These are phyloP conservation scores for Littorina saxatilis DNA, from an alignment of 1,140 invertebrate genomes.

Conservation along the genomic window DNA sequence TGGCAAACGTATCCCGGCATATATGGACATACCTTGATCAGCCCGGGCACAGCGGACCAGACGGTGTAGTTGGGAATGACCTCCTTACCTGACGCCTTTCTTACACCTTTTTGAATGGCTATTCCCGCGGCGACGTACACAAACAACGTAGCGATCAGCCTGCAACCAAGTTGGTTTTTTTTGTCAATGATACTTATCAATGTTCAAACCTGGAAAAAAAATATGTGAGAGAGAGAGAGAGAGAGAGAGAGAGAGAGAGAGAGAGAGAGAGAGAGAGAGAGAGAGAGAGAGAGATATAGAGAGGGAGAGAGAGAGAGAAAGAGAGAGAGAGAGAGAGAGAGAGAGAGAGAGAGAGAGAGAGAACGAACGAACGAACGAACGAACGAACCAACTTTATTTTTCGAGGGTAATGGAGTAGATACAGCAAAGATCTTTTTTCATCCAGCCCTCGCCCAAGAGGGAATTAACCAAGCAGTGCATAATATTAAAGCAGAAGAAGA, in stretches of 20 bases:
- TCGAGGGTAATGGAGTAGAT: too few species aligned
- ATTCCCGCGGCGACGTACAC: constrained; percentile 46
- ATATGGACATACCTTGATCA: constrained; percentile 41
- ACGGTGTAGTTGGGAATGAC: constrained; percentile 50
- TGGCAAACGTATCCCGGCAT: too few species aligned
- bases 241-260: background rate
- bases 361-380: too few species aligned
- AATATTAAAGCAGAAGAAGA: too few species aligned
- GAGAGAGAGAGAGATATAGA: too few species aligned
- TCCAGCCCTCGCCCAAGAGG: too few species aligned
- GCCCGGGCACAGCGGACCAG: constrained; percentile 44
- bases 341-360: background rate
- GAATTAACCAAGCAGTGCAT: too few species aligned
- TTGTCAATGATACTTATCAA: background rate
- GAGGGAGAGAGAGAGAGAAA: background rate
- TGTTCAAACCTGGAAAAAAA: background rate
- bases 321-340: constrained; percentile 10
- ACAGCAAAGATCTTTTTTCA: too few species aligned
- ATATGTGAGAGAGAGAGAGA: too few species aligned
- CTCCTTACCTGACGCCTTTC: constrained; percentile 48
- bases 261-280: background rate
- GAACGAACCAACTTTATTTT: too few species aligned
- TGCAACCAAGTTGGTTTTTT: constrained; percentile 3
- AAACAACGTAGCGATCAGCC: constrained; percentile 37
- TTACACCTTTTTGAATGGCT: constrained; percentile 40